Conservation (phyloP, 2,113 vertebrate genomes). For the Oxygymnocypris stewartii region DNA sequence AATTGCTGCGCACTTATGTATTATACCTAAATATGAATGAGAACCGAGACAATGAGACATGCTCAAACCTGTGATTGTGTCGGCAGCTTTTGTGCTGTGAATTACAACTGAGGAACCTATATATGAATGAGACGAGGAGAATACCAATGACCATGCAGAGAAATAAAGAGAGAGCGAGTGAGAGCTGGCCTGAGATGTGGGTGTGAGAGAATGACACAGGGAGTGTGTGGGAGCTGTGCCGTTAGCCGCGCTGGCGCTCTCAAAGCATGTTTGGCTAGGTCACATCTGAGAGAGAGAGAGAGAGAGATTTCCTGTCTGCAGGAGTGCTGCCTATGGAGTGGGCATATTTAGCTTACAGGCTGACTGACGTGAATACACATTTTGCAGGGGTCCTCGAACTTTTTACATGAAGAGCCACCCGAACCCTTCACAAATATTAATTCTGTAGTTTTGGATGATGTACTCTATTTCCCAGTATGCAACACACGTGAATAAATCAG, state of each 20-base stretch:
- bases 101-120: constrained; percentile 39
- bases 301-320: constrained; percentile 8
- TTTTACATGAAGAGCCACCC: neutral
- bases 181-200: neutral
- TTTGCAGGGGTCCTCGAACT: neutral
- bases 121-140: constrained; percentile 42
- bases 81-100: constrained; percentile 40
- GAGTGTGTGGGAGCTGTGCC: constrained; percentile 17
- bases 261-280: constrained; percentile 13
- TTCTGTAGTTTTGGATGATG: neutral
- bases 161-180: constrained; percentile 12
- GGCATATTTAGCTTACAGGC: constrained; percentile 24
- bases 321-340: constrained; percentile 15
- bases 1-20: neutral
- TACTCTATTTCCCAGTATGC: neutral
- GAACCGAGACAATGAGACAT: neutral
- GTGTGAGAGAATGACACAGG: neutral
- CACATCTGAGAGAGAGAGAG: constrained; percentile 22
- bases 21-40: constrained; percentile 13
- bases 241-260: neutral
- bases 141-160: constrained; percentile 49
- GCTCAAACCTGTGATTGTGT: constrained; percentile 1
- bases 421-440: neutral
- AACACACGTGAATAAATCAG: neutral
- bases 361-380: constrained; percentile 56